Evolutionary conservation across 1,140 invertebrate genomes (phyloP).

Genomic region (Chymomyza costata): DNA sequence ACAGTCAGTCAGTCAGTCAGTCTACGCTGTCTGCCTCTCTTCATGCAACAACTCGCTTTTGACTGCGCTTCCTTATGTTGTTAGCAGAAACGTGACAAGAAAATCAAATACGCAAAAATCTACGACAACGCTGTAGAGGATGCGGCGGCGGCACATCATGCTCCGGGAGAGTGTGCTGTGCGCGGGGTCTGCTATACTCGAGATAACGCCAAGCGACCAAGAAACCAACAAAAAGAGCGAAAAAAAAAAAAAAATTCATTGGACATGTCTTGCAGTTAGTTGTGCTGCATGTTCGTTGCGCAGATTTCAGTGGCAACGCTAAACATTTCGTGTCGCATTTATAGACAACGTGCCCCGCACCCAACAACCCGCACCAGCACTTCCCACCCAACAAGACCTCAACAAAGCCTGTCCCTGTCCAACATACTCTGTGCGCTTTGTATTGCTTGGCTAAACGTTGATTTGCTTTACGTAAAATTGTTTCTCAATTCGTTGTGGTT

Average conservation of each 20-base stretch:
- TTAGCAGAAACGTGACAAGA: slow-evolving; percentile 70
- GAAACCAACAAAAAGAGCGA: slow-evolving; percentile 3
- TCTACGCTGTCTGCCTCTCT: too few relatives aligned
- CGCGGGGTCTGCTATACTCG: too few relatives aligned
- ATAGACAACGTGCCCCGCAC: slow-evolving; percentile 67
- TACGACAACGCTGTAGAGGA: slow-evolving; percentile 39
- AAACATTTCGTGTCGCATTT: slow-evolving; percentile 68
- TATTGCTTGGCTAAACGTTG: slow-evolving; percentile 47
- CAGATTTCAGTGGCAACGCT: slow-evolving; percentile 53
- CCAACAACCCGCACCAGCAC: too few relatives aligned
- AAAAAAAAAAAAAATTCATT: slow-evolving; percentile 4
- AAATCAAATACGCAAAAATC: slow-evolving; percentile 68
- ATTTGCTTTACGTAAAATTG: slow-evolving; percentile 63
- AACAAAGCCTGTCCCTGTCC: too few relatives aligned
- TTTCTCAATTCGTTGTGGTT: slow-evolving; percentile 56
- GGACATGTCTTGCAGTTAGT: slow-evolving; percentile 54
- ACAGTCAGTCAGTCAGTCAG: slow-evolving; percentile 20
- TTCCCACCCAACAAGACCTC: too few relatives aligned
- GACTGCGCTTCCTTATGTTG: slow-evolving; percentile 70
- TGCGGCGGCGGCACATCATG: slow-evolving; percentile 1
- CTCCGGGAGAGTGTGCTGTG: too few relatives aligned
- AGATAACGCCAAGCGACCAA: slow-evolving; percentile 12
- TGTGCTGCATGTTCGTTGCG: slow-evolving; percentile 40
- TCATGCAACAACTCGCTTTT: slow-evolving; percentile 52
- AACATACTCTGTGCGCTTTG: background rate